These are phyloP conservation scores for Pemphigus obesinymphae DNA, from an alignment of 1,140 invertebrate genomes.

Conservation along the genomic window DNA sequence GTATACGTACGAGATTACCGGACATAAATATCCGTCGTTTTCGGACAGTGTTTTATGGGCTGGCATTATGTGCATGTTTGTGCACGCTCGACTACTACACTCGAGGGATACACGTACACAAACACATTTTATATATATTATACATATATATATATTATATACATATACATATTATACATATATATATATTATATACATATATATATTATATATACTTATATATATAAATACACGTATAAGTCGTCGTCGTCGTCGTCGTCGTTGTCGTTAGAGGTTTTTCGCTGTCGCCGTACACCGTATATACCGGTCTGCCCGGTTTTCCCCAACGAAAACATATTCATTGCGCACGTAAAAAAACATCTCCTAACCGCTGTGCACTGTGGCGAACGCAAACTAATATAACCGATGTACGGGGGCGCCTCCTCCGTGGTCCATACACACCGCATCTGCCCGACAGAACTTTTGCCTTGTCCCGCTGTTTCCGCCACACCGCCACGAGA, in stretches of 20 bases:
- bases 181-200: not conserved
- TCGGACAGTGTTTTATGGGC: slow-evolving; percentile 38
- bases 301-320: not conserved
- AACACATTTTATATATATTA: not conserved
- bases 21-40: slow-evolving; percentile 17
- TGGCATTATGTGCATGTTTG: not conserved
- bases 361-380: slow-evolving; percentile 1
- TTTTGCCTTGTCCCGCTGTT: not conserved
- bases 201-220: not conserved
- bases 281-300: not conserved
- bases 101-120: not conserved
- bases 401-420: not conserved
- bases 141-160: not conserved
- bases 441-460: not conserved
- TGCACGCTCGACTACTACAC: not conserved
- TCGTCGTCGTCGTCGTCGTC: not conserved
- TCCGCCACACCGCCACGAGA: too few species aligned
- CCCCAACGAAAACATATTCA: slow-evolving; percentile 19
- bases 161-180: not conserved
- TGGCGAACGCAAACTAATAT: slow-evolving; percentile 24
- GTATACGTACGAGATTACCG: not conserved
- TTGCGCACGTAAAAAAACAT: slow-evolving; percentile 21
- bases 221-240: not conserved
- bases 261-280: not conserved
- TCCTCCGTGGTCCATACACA: not conserved